A percentile compares a stretch with the other conserved stretches of the same genome.
These are phyloP conservation scores for Amphiprion ocellaris DNA, from an alignment of 2,113 vertebrate species.

Conservation along the genomic window DNA sequence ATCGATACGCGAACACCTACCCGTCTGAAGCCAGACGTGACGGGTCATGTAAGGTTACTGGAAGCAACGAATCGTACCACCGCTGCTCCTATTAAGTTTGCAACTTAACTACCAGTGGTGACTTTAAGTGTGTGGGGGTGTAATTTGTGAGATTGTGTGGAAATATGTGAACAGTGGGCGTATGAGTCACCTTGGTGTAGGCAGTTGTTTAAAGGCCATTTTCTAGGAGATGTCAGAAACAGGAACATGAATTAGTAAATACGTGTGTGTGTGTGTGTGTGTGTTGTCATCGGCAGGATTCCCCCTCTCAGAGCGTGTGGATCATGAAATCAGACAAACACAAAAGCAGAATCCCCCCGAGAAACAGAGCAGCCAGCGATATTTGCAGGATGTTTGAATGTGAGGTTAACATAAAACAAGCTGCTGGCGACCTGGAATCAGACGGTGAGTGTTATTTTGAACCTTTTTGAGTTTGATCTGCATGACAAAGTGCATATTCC, in stretches of 20 bases:
- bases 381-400: constrained; percentile 7
- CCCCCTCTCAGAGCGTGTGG: constrained; percentile 35
- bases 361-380: neutral
- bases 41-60: neutral
- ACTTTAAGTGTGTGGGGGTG: constrained; percentile 50
- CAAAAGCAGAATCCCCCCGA: constrained; percentile 25
- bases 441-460: neutral
- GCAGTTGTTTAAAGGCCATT: constrained; percentile 75
- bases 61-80: constrained; percentile 12
- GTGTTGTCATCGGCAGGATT: constrained; percentile 43
- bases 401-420: neutral
- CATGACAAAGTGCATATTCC: constrained; percentile 1
- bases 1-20: constrained; percentile 3
- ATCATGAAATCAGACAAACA: constrained; percentile 34
- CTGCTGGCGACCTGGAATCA: neutral
- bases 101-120: constrained; percentile 36
- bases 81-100: constrained; percentile 13
- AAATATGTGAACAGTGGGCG: constrained; percentile 65
- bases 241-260: constrained; percentile 38
- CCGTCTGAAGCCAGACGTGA: neutral
- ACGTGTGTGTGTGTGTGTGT: constrained; percentile 17
- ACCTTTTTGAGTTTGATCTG: neutral
- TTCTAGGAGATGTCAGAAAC: constrained; percentile 63
- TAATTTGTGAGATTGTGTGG: constrained; percentile 61
- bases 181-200: constrained; percentile 75